Conservation (phyloP, 2,797 vertebrate genomes). For the Myotis pilosus region DNA sequence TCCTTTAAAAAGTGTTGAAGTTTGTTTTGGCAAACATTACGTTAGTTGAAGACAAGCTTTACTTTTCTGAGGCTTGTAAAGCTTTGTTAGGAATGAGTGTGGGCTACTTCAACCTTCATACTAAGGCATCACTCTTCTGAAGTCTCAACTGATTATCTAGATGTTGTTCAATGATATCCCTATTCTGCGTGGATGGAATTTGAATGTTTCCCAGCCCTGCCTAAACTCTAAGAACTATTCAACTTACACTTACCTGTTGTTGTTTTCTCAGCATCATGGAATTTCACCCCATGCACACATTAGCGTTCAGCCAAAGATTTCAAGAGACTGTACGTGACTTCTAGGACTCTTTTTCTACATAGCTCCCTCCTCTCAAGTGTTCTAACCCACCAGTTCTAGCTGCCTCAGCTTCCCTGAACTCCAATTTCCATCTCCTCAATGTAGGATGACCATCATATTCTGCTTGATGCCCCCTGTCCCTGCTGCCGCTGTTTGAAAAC, state of each 20-base stretch:
- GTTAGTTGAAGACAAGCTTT: background rate
- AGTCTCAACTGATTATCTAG: background rate
- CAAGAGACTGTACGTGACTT: background rate
- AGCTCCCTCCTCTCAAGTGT: background rate
- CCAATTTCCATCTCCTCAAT: background rate
- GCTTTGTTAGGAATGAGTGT: background rate
- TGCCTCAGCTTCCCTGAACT: background rate
- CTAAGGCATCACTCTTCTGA: background rate
- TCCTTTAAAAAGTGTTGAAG: background rate
- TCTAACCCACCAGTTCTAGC: background rate
- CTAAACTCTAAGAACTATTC: background rate
- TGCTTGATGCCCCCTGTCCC: background rate
- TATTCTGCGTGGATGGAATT: background rate
- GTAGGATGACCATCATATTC: background rate
- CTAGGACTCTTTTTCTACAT: background rate
- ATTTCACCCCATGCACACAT: background rate
- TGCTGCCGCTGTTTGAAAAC: background rate
- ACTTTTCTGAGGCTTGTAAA: background rate
- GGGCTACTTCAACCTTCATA: background rate
- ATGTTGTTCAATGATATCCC: background rate
- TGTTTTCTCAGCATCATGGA: background rate
- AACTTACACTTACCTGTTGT: background rate
- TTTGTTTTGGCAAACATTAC: constrained; percentile 28
- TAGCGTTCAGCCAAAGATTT: background rate
- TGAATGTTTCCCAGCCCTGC: background rate